Conservation (phyloP, 1,140 invertebrate genomes). For the Palaemon carinicauda region DNA sequence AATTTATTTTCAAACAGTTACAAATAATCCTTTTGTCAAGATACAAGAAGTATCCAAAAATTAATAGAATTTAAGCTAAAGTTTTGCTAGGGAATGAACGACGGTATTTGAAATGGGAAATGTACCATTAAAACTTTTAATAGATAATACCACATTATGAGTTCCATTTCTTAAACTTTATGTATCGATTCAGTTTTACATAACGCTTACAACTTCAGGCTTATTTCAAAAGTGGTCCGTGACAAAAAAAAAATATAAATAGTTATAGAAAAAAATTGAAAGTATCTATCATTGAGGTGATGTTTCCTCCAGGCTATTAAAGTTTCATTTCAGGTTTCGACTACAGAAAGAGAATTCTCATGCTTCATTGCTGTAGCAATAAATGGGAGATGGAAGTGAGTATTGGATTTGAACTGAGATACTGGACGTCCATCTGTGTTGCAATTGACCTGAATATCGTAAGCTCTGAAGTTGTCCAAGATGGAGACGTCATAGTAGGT, state of each 20-base stretch:
- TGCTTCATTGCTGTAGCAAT: constrained; percentile 15
- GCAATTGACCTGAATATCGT: not conserved
- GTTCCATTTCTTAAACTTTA: no score
- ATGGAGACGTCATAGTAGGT: not conserved
- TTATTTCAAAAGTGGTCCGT: no score
- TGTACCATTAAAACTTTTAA: no score
- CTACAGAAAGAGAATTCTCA: constrained; percentile 26
- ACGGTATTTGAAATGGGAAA: no score
- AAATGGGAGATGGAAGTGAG: not conserved
- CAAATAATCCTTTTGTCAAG: no score
- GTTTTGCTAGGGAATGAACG: no score
- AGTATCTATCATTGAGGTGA: not conserved
- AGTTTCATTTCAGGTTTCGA: not conserved
- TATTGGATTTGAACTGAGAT: not conserved
- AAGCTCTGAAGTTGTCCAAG: constrained; percentile 20
- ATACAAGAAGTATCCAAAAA: no score
- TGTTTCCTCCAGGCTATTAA: not conserved
- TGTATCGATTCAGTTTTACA: no score
- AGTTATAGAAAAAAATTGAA: not conserved
- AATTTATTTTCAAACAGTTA: no score
- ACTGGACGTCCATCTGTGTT: constrained; percentile 29
- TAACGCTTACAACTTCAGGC: no score
- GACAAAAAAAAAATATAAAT: not conserved
- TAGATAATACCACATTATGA: no score
- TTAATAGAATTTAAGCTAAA: no score